A percentile compares a stretch with the other conserved stretches of the same genome.
Evolutionary conservation across 2,888 invertebrate genomes (phyloP).

Genomic region (Stegana nigrithorax): DNA sequence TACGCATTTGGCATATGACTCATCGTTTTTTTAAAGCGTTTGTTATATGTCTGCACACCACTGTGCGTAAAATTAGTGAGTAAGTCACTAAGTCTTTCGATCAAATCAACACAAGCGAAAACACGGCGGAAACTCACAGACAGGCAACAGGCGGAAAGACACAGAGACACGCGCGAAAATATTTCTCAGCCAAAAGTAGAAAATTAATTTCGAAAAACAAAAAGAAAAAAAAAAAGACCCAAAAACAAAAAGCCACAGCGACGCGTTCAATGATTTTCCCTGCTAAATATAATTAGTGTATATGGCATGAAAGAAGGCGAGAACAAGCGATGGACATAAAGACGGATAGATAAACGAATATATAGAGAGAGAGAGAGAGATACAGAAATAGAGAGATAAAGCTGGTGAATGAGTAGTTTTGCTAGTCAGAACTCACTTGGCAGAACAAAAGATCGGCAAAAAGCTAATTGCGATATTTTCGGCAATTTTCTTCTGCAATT

Average conservation of each 20-base stretch:
- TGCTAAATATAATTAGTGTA: not conserved
- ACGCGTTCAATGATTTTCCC: not conserved
- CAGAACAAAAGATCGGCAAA: too few species aligned
- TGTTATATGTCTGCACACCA: conserved; percentile 1
- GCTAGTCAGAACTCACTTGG: too few species aligned
- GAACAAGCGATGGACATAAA: too few species aligned
- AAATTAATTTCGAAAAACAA: not conserved
- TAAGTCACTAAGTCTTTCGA: conserved; percentile 20
- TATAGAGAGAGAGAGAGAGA: not conserved
- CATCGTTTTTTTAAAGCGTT: not conserved
- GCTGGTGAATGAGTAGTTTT: not conserved
- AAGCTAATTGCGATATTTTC: conserved; percentile 29
- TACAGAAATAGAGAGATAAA: not conserved
- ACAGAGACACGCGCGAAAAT: conserved; percentile 20
- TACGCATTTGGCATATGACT: too few species aligned
- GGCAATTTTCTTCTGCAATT: conserved; percentile 2
- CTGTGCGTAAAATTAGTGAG: conserved; percentile 20
- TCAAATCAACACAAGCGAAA: not conserved
- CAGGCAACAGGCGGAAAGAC: not conserved
- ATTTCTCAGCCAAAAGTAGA: conserved; percentile 22
- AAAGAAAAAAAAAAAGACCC: not conserved
- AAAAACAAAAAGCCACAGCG: too few species aligned
- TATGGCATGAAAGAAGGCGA: too few species aligned
- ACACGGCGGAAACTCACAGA: not conserved
- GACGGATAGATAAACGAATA: too few species aligned